phyloP scores from a whole-genome alignment of 2,888 invertebrate species.

The Ecliptopera silaceata region DNA sequence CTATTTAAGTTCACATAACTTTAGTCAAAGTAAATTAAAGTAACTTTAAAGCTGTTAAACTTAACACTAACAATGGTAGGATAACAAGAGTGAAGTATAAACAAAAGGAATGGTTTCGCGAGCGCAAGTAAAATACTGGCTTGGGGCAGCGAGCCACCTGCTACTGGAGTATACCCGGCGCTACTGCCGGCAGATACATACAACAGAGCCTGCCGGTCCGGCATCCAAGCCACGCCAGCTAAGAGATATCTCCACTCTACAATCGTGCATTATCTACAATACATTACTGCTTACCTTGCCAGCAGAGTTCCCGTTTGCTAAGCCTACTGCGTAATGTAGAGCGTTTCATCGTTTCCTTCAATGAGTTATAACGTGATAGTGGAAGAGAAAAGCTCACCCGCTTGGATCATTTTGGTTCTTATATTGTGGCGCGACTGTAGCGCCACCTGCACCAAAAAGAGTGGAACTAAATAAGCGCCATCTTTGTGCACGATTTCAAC shows the following conservation, averaged over 20 bases:
- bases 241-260: constrained; percentile 35
- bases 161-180: constrained; percentile 70
- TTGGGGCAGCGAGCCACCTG: constrained; percentile 70
- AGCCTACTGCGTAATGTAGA: constrained; percentile 46
- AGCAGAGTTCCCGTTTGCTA: neutral
- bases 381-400: constrained; percentile 47
- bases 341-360: neutral
- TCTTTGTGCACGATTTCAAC: constrained; percentile 36
- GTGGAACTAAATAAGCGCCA: constrained; percentile 44
- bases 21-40: constrained; percentile 39
- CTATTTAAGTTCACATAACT: constrained; percentile 51
- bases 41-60: constrained; percentile 36
- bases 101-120: constrained; percentile 71
- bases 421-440: constrained; percentile 19
- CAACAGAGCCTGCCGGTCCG: constrained; percentile 56
- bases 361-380: constrained; percentile 19
- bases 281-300: constrained; percentile 35
- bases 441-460: constrained; percentile 43
- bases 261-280: constrained; percentile 6
- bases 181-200: constrained; percentile 63
- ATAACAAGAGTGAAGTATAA: constrained; percentile 70
- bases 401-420: constrained; percentile 30
- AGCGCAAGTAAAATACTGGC: constrained; percentile 59
- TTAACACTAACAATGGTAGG: constrained; percentile 43
- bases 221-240: constrained; percentile 57